A percentile compares a stretch with the other conserved stretches of the same genome.
Conservation (phyloP, 1,140 invertebrate genomes). For the Probaryconus sp. region DNA sequence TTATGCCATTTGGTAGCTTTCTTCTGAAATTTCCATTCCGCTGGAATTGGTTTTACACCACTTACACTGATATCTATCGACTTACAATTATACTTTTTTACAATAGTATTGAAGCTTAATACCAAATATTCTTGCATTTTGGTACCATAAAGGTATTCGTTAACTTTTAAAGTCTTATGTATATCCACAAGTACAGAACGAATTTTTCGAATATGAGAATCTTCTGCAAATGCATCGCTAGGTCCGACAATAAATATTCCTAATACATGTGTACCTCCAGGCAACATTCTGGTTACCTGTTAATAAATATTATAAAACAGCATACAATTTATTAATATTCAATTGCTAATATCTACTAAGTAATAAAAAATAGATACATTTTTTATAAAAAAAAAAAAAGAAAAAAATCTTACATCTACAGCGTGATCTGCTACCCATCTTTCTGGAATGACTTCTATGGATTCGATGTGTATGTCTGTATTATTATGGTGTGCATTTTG, state of each 20-base stretch:
- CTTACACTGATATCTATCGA: conserved; percentile 64
- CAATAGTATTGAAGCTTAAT: conserved; percentile 77
- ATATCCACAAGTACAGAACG: conserved; percentile 80
- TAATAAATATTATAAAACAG: conserved; percentile 20
- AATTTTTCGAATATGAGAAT: conserved; percentile 76
- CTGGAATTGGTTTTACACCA: conserved; percentile 79
- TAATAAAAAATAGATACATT: background rate
- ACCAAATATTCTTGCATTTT: conserved; percentile 76
- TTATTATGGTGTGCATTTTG: conserved; percentile 51
- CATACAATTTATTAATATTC: conserved; percentile 19
- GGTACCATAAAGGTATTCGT: conserved; percentile 81
- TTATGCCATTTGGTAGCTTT: conserved; percentile 83
- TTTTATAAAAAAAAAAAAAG: too few species aligned
- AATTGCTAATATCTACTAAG: conserved; percentile 6
- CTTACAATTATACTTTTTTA: conserved; percentile 76
- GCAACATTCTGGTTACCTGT: conserved; percentile 87
- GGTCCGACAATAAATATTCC: conserved; percentile 82
- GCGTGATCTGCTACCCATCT: conserved; percentile 84
- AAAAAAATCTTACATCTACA: conserved; percentile 77
- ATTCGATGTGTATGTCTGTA: conserved; percentile 68
- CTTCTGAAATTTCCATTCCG: conserved; percentile 82
- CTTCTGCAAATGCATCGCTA: conserved; percentile 81
- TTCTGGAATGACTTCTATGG: conserved; percentile 78
- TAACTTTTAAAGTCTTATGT: conserved; percentile 78
- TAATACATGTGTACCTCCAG: conserved; percentile 88